Conservation (phyloP, 2,797 vertebrate genomes). For the Acanthornis magna region DNA sequence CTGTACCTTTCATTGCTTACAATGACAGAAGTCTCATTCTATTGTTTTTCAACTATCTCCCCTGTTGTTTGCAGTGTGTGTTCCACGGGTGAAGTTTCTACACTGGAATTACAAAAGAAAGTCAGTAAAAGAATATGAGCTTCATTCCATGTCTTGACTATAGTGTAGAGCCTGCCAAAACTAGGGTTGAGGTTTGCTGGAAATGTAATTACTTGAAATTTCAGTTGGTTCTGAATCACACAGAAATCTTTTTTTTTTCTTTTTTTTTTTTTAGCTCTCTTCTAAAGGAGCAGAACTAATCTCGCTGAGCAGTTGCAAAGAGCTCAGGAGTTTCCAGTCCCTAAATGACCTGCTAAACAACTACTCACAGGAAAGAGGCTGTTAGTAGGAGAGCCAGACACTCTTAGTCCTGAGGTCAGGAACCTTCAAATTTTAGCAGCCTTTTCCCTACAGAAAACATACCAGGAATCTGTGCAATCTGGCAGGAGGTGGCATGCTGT, state of each 20-base stretch:
- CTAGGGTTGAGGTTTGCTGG: constrained; percentile 5
- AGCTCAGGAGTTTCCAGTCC: background rate
- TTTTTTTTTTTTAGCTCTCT: background rate
- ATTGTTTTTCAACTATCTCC: background rate
- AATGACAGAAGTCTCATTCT: background rate
- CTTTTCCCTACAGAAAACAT: background rate
- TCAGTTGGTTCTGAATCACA: constrained; percentile 1
- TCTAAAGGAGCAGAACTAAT: background rate
- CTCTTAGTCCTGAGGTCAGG: background rate
- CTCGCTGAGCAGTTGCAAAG: background rate
- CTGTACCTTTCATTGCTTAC: background rate
- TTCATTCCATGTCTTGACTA: background rate
- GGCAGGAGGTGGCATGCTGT: background rate
- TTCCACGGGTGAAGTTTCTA: background rate
- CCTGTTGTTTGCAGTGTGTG: background rate
- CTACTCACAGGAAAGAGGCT: background rate
- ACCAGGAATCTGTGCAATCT: background rate
- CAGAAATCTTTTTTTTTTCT: background rate
- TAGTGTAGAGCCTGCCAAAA: constrained; percentile 3
- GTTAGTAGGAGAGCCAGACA: background rate
- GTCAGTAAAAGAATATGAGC: background rate
- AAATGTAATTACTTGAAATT: constrained; percentile 27
- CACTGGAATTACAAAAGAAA: background rate
- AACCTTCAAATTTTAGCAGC: background rate
- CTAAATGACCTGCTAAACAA: constrained; percentile 13